Conservation (phyloP, 53 echinoderm and acorn worm genomes). For the Holothuria leucospilota region DNA sequence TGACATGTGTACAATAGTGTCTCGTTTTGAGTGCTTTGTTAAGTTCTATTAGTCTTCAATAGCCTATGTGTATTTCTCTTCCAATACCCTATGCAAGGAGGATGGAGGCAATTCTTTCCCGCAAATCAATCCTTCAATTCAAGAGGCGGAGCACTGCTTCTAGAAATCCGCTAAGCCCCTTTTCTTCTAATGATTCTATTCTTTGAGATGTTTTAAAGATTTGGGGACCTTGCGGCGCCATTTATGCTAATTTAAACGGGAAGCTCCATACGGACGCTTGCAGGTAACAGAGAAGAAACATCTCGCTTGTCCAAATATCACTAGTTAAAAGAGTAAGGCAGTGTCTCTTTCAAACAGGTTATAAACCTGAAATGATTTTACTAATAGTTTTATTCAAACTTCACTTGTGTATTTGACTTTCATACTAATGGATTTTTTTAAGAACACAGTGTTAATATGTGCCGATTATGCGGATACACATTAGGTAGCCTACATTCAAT, state of each 20-base stretch:
- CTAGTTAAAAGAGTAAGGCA: too few species aligned
- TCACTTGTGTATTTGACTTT: too few species aligned
- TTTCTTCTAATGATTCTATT: slow-evolving; percentile 25
- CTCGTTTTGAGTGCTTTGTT: slow-evolving; percentile 39
- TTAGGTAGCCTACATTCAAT: too few species aligned
- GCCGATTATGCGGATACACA: too few species aligned
- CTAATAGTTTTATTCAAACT: too few species aligned
- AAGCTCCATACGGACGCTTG: slow-evolving; percentile 4
- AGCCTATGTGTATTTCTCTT: not conserved
- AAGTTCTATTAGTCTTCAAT: slow-evolving; percentile 31
- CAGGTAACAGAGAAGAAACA: not conserved
- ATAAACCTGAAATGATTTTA: too few species aligned
- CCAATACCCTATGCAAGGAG: slow-evolving; percentile 4
- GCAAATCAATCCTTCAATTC: slow-evolving; percentile 31
- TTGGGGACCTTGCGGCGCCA: slow-evolving; percentile 43
- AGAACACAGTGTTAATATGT: too few species aligned
- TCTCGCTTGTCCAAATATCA: too few species aligned
- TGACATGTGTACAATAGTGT: slow-evolving; percentile 37
- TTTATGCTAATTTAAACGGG: slow-evolving; percentile 28
- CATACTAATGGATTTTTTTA: too few species aligned
- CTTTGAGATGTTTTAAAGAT: slow-evolving; percentile 1
- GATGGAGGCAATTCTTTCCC: slow-evolving; percentile 15
- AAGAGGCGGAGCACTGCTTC: slow-evolving; percentile 44
- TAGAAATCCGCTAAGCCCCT: slow-evolving; percentile 37
- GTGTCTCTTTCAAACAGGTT: too few species aligned